phyloP scores from a whole-genome alignment of 2,797 vertebrate genomes.

The Graptemys geographica region DNA sequence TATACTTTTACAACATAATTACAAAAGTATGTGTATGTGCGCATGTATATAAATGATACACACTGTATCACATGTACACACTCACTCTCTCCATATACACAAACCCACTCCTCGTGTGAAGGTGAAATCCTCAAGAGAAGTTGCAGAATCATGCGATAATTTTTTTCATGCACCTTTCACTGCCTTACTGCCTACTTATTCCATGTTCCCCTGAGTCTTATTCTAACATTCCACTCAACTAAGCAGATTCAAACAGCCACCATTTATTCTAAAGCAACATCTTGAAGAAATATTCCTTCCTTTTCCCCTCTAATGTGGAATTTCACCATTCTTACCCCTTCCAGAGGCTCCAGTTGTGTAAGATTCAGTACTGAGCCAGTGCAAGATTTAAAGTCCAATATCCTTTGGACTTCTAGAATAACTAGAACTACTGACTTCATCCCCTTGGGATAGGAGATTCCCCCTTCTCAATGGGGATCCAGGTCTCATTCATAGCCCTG shows the following conservation, averaged over 20 bases:
- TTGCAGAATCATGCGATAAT: slow-evolving; percentile 33
- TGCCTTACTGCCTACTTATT: slow-evolving; percentile 47
- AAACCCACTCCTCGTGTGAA: neutral
- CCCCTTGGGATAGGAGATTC: neutral
- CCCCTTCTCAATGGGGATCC: neutral
- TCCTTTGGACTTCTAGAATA: neutral
- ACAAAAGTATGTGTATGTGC: neutral
- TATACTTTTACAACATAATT: neutral
- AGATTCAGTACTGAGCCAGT: neutral
- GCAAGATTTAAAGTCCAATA: neutral
- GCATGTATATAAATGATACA: neutral
- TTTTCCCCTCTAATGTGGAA: slow-evolving; percentile 5
- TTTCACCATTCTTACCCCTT: neutral
- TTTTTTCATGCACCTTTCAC: slow-evolving; percentile 53
- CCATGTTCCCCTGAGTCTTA: neutral
- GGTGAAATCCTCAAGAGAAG: slow-evolving; percentile 1
- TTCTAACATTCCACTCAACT: slow-evolving; percentile 32
- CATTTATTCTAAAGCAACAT: slow-evolving; percentile 52
- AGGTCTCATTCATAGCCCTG: neutral
- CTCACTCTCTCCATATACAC: neutral
- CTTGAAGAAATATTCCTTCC: slow-evolving; percentile 51
- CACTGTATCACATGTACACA: neutral
- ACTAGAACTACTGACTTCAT: neutral
- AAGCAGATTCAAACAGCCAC: slow-evolving; percentile 48
- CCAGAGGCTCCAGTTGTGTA: neutral